Base-by-base conservation (phyloP, 1,140 invertebrate species). In the Brachionus koreanus region DNA sequence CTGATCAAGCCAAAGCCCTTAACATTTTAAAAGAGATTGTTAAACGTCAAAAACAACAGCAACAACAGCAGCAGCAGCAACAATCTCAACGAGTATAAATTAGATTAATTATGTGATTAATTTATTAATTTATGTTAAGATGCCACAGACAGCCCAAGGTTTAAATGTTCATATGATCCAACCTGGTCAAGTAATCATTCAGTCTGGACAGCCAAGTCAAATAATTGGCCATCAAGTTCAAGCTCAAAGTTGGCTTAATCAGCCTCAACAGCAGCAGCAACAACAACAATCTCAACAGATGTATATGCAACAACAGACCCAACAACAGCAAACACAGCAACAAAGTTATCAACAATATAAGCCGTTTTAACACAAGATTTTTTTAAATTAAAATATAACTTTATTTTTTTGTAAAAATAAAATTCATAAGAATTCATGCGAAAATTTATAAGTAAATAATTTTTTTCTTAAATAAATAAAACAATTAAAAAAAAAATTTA, bases 11-110 rank as follows among this genome's bases (percentile, higher is more conserved):
- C 12, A 79, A 79, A 37, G n/a, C 57, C 5, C 39, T 79, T 4
- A 63, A 35, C 42, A 61, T 52, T 13, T 12, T 79, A 6, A 79
- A 79, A 61, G 46, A 79, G 35, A 79, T 79, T 43, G 57, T 79
- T 23, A 49, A 79, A 13, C 46, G 49, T 39, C 76, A 79, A 61
- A 79, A 65, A 29, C 35, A 43, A n/a, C 76, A 79, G 35, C 74
- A 76, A 57, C 46, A 57, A 25, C 76, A 79, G 25, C 49, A 10
- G 9, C 29, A 79, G 10, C 76, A 79, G 57, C 76, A 79, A 7
- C 39, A 57, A n/a, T 57, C 35, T 35, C 63, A 67, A 13, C 25
- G 35, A 25, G 37, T 69, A 39, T 69, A n/a, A 39, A 39, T 39
- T 37, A 7, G 37, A 35, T 33, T 13, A 33, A 69, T 37, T 69